A percentile compares a stretch with the other conserved stretches of the same genome.
Evolutionary conservation across 1,140 invertebrate genomes (phyloP).

Genomic region (Plectrocnemia conspersa): DNA sequence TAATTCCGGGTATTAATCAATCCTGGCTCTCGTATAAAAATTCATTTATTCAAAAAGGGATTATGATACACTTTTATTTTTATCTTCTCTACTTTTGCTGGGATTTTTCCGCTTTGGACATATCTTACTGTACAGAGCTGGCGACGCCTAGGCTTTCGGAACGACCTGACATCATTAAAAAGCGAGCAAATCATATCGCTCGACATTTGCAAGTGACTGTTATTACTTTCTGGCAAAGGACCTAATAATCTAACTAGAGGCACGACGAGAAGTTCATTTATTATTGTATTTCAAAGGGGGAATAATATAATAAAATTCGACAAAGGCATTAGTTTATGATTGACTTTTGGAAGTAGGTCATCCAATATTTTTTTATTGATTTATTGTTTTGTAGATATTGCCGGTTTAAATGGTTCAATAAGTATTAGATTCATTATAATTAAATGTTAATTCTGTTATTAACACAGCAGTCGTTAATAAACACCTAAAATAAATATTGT

Average conservation of each 20-base stretch:
- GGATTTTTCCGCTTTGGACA: neutral
- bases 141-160: neutral
- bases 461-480: too few species aligned
- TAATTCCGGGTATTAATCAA: neutral
- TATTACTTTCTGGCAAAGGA: constrained; percentile 28
- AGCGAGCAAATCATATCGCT: constrained; percentile 31
- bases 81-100: too few species aligned
- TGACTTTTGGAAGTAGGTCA: neutral
- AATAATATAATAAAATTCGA: neutral
- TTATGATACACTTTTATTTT: too few species aligned
- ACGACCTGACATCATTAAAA: constrained; percentile 30
- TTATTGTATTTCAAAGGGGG: neutral
- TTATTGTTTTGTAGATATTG: neutral
- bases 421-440: too few species aligned
- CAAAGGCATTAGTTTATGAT: neutral
- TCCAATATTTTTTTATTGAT: neutral
- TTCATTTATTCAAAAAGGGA: too few species aligned
- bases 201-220: constrained; percentile 33
- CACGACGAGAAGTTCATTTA: neutral
- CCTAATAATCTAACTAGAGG: constrained; percentile 6
- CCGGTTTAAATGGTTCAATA: neutral
- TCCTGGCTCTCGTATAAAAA: too few species aligned
- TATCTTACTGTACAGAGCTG: constrained; percentile 1
- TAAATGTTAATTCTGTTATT: too few species aligned
- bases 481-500: too few species aligned